Base-by-base conservation (phyloP, 2,113 vertebrate genomes). In the Marcusenius ussheri region DNA sequence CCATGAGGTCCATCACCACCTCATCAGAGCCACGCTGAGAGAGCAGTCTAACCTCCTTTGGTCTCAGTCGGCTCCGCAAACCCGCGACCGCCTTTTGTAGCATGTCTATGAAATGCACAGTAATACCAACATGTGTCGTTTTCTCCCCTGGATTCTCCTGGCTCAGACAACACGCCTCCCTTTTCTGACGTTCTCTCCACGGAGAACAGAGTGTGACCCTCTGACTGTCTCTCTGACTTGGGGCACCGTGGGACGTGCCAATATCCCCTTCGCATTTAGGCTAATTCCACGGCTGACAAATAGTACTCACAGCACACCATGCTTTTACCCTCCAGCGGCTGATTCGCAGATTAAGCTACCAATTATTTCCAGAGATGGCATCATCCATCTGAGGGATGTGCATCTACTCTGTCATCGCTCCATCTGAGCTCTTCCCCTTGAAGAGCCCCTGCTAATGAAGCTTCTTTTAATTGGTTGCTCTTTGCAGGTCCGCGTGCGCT, bases 311-410 rank as follows among this genome's bases (percentile, higher is more conserved):
- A 27, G 45, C 83, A 47, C 47, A 11, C 39, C 46, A 47, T 8
- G 83, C 62, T 84, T 24, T 47, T 45, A 24, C 45, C 83, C 83
- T 84, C 46, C 1, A 46, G 39, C 21, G 21, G 89, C 62, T 90
- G 89, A 90, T 77, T 91, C 74, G 88, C 74, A 35, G 90, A 92
- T 93, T 89, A 89, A 74, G 70, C 89, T 89, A 46, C 88, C 88
- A 92, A 91, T 90, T 91, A 88, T 91, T 90, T 91, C 83, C 89
- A 91, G 91, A 91, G 87, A 56, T 56, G 80, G 51, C 88, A 19
- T 58, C 83, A 88, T 91, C 47, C 39, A 83, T 89, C 66, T 89
- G 49, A 83, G 7, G 5, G 47, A 35, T 39, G 5, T 13, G 88
- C 46, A 89, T 46, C 35, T 83, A 39, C 50, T 74, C 35, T 17